Base-by-base conservation (phyloP, 92 coral and sea anemone genomes). In the Porites evermanni region DNA sequence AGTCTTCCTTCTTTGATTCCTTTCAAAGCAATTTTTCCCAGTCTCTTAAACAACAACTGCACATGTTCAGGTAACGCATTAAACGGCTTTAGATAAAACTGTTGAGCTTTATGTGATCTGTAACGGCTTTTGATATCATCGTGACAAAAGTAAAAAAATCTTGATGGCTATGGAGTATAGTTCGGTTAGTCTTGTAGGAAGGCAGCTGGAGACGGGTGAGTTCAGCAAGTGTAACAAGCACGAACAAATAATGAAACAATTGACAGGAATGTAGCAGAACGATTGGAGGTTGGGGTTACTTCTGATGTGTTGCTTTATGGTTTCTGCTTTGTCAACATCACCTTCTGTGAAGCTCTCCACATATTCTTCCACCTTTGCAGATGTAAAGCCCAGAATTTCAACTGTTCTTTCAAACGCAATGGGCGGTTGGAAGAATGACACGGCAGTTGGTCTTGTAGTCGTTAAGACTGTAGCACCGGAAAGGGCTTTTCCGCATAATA, bases 241-340 rank as follows among this genome's bases (percentile, higher is more conserved):
- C 47, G 47, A 38, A 4, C 47, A 38, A 38, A 38, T 38, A 4
- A 38, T 38, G 0, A 38, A 38, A 38, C 93, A 77, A 19, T 79
- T 79, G 7, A 89, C 83, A 7, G 93, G 93, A 66, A 89, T 51
- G 47, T 89, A 89, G 67, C 93, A 89, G 17, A 89, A 53, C 1
- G 90, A 84, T 21, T 21, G 53, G 3, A 79, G 6, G 65, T 51
- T 79, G 2, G 23, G 66, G 64, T 79, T 66, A 6, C 54, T 44
- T 38, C n/a, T 79, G 74, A 79, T 66, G 74, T 79, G 84, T 14
- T 13, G n/a, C 84, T 56, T 59, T 1, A 77, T 59, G 60, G 1
- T 77, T 26, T 77, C 70, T 32, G 32, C 26, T 13, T 12, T 24
- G 1, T 9, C 50, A 17, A 12, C 53, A 1, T 38, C 50, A 8